These are phyloP conservation scores for Laterallus jamaicensis DNA, from an alignment of 2,113 vertebrate genomes.

Conservation along the genomic window DNA sequence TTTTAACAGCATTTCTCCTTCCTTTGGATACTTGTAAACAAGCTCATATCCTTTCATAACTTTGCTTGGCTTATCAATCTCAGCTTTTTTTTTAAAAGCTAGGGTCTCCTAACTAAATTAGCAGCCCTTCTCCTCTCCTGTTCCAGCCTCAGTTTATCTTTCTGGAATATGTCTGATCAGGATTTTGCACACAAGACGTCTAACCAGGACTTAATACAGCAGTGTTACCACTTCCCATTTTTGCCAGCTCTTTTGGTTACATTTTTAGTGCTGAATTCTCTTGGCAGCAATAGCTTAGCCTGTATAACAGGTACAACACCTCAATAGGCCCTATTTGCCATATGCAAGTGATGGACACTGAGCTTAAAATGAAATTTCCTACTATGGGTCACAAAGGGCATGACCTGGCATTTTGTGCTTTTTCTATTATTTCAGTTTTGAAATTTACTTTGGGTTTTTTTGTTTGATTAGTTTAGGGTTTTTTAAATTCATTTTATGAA, in stretches of 20 bases:
- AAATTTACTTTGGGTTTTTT: background rate
- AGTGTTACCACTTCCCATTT: background rate
- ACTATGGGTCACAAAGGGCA: background rate
- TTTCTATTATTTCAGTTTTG: background rate
- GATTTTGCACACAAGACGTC: background rate
- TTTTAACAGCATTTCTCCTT: background rate
- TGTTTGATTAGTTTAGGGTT: rapidly evolving
- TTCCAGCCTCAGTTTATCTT: background rate
- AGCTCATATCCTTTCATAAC: background rate
- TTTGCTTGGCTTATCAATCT: background rate
- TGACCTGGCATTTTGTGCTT: background rate
- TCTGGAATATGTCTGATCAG: background rate
- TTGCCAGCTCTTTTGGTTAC: background rate
- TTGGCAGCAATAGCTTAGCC: background rate
- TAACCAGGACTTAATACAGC: background rate
- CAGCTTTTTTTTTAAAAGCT: background rate
- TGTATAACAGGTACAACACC: background rate
- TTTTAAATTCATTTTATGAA: background rate
- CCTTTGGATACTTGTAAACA: background rate
- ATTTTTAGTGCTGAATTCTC: background rate
- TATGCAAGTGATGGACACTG: background rate
- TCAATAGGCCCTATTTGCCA: background rate
- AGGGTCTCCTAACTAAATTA: background rate
- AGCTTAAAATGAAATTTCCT: background rate
- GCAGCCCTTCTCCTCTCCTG: background rate